Evolutionary conservation across 2,888 invertebrate genomes (phyloP), one percentile per base, ranked within the genome.

Genomic region (Aphidoletes aphidimyza): DNA sequence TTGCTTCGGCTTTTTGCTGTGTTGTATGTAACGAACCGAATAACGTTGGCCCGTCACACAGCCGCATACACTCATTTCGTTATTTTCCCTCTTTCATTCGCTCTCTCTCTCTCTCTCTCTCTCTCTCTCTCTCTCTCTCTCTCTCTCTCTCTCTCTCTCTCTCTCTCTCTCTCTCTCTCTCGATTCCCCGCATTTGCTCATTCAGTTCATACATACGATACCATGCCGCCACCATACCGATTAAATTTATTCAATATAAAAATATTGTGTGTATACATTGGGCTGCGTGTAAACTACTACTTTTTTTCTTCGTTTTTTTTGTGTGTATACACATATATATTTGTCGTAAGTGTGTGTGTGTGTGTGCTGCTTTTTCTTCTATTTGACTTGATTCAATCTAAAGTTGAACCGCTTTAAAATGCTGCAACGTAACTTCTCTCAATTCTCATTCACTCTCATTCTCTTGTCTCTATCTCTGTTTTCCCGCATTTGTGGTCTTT

Each of bases 201-300:
- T 54, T 54, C 54, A 54, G 54, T 54, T 54, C 19, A 54, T 19
- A 54, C 19, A 49, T 26, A 54, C 54, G 54, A 54, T 54, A 54
- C 26, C 54, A 54, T 54, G 54, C 54, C 54, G 54, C 54, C 54
- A 54, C 54, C 54, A 54, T 54, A 54, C 54, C 54, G 54, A 54
- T 54, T 54, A n/a, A 54, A 54, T 54, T 54, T 54, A 54, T 54
- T 54, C 54, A 54, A 54, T 54, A 54, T 54, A 54, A 54, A 54
- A 54, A 54, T 54, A 54, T 54, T 54, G 54, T 54, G 54, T 30
- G 69, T 69, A 30, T 69, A 69, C 34, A 69, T 69, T 69, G 69
- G 42, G 30, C 30, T 69, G 69, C 54, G 54, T 54, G 26, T 54
- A 54, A 54, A 54, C 54, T 54, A 54, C 54, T 54, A 54, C 22